These are phyloP conservation scores for Hyperoodon ampullatus DNA, from an alignment of 2,113 vertebrate genomes.

Conservation along the genomic window DNA sequence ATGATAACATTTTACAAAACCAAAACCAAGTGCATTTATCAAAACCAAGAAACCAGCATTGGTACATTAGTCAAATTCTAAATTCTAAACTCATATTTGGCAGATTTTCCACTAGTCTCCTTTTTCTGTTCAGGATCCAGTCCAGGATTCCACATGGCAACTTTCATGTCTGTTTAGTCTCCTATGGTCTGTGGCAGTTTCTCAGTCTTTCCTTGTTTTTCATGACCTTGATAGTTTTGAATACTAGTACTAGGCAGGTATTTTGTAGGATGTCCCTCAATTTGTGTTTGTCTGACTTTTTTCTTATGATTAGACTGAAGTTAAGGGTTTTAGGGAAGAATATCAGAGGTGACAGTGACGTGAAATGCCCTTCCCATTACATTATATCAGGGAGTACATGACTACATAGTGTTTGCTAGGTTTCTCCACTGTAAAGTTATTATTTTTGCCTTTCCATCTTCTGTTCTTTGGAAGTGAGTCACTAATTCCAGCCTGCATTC, in stretches of 20 bases:
- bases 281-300: neutral
- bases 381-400: neutral
- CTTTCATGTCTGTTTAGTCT: neutral
- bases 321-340: neutral
- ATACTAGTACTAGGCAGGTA: neutral
- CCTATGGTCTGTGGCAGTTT: neutral
- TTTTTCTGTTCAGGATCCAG: neutral
- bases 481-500: neutral
- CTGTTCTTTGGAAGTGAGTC: neutral
- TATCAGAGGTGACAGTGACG: neutral
- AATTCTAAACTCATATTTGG: neutral
- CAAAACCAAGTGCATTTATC: neutral
- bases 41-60: neutral
- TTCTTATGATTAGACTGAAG: neutral
- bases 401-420: neutral
- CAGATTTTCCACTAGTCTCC: neutral
- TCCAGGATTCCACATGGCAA: neutral
- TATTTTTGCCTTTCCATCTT: constrained; percentile 6
- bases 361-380: neutral
- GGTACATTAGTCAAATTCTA: neutral
- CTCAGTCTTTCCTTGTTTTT: constrained; percentile 1
- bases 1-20: neutral
- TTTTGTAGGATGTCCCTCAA: neutral
- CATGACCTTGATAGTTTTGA: constrained; percentile 1
- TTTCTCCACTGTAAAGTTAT: neutral